Conservation (phyloP, 2,888 invertebrate genomes). For the Papilio elwesi region DNA sequence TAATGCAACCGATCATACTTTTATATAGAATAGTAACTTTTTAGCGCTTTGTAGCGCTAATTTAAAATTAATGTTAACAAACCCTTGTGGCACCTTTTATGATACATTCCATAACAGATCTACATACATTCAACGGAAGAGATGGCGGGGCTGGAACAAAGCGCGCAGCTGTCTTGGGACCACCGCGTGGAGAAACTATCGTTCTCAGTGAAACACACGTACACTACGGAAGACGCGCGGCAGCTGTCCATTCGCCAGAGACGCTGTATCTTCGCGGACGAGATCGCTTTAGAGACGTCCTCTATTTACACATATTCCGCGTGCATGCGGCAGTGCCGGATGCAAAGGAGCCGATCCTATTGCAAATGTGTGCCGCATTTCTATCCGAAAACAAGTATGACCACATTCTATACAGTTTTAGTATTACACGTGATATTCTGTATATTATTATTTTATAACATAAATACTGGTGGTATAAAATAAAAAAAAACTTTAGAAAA, state of each 20-base stretch:
- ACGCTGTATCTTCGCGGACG: constrained; percentile 89
- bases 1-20: no score
- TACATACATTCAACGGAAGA: constrained; percentile 88
- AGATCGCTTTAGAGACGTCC: constrained; percentile 85
- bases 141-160: constrained; percentile 87
- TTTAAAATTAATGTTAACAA: background rate
- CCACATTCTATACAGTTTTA: no score
- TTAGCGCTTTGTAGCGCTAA: no score
- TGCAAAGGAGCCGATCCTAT: constrained; percentile 85
- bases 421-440: background rate
- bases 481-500: no score
- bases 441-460: no score
- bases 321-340: constrained; percentile 90
- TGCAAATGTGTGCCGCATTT: constrained; percentile 90
- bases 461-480: no score
- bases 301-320: constrained; percentile 88
- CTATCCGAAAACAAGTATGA: constrained; percentile 85
- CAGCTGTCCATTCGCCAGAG: constrained; percentile 87
- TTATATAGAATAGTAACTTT: no score
- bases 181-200: constrained; percentile 84
- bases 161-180: constrained; percentile 89
- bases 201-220: constrained; percentile 90
- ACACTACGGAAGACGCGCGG: constrained; percentile 89
- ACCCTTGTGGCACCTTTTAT: constrained; percentile 27
- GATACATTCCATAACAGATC: constrained; percentile 61